A percentile compares a stretch with the other conserved stretches of the same genome.
phyloP scores from a whole-genome alignment of 2,888 invertebrate genomes.

The Zygaena filipendulae region DNA sequence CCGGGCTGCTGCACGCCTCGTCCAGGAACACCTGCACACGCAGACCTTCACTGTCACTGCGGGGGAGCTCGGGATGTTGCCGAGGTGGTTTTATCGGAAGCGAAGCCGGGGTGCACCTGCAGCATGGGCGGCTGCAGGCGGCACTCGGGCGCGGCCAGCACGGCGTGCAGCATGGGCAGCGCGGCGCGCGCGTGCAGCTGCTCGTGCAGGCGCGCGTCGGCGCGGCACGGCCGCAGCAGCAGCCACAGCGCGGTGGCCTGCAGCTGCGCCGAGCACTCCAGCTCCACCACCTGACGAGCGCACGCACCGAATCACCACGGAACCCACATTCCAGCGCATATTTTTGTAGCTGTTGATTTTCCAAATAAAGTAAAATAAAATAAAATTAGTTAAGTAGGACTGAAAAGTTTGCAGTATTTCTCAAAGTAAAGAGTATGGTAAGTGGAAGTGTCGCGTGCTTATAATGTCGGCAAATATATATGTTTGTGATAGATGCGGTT shows the following conservation, averaged over 20 bases:
- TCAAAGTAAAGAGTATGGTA: no score
- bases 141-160: conserved; percentile 70
- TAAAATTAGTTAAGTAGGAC: no score
- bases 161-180: conserved; percentile 69
- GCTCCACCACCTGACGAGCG: conserved; percentile 73
- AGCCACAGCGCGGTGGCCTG: conserved; percentile 73
- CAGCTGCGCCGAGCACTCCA: conserved; percentile 64
- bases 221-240: conserved; percentile 67
- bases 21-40: conserved; percentile 68
- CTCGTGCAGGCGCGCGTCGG: conserved; percentile 71
- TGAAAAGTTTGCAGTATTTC: no score
- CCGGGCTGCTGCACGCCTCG: conserved; percentile 70
- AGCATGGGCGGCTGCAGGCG: conserved; percentile 69
- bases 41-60: background rate
- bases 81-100: no score
- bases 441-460: no score
- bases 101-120: no score
- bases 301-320: no score
- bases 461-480: no score
- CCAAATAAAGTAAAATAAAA: no score
- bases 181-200: conserved; percentile 67
- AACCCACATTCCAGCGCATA: no score
- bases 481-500: no score
- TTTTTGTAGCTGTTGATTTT: no score
- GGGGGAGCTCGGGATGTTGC: background rate